A percentile compares a stretch with the other conserved stretches of the same genome.
These are phyloP conservation scores for Rhopalosiphum maidis DNA, from an alignment of 1,140 invertebrate genomes.

Conservation along the genomic window DNA sequence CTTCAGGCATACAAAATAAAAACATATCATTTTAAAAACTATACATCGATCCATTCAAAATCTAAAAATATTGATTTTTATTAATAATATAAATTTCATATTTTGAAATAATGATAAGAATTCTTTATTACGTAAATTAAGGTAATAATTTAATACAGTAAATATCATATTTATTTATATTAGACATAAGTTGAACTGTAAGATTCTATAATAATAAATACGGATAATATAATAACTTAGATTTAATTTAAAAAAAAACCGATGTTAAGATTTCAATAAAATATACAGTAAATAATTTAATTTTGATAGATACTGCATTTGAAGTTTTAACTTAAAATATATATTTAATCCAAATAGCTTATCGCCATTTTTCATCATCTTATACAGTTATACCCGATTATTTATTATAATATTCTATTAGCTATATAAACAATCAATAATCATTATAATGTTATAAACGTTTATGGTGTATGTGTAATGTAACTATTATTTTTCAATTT, in stretches of 20 bases:
- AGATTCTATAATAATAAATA: neutral
- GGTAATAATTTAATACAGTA: neutral
- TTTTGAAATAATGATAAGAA: neutral
- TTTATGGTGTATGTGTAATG: neutral
- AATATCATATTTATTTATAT: neutral
- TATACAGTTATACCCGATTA: too few relatives aligned
- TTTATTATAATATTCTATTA: neutral
- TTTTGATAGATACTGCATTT: neutral
- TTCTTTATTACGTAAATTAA: neutral
- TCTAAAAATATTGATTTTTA: too few relatives aligned
- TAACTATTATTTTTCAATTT: neutral
- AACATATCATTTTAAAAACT: too few relatives aligned
- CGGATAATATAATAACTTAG: neutral
- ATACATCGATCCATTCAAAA: too few relatives aligned
- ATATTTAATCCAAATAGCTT: neutral
- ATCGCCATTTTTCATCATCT: neutral
- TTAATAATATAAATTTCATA: neutral
- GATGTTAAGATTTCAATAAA: neutral
- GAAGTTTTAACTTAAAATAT: neutral
- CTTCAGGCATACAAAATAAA: too few relatives aligned
- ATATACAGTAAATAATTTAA: neutral
- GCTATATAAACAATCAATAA: too few relatives aligned
- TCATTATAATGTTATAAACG: neutral
- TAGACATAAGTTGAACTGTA: neutral
- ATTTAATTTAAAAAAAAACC: neutral